Percentiles rank a stretch among this genome's conserved stretches.
Conservation (phyloP, 1,140 invertebrate species). For the Hesperophylax magnus region DNA sequence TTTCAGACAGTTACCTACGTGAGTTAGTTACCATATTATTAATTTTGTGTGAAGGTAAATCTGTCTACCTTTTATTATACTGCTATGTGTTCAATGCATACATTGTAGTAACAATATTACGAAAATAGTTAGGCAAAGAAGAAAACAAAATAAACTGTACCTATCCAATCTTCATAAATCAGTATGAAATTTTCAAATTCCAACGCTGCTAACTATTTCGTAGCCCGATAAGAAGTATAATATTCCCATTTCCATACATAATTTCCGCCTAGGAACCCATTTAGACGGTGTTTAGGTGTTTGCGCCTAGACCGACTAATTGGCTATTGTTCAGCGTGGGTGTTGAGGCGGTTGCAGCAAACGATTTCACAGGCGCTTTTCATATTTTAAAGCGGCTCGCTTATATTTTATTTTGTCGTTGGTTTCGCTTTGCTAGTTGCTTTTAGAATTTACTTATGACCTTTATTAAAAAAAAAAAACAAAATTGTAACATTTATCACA, state of each 20-base stretch:
- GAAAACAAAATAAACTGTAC: not conserved
- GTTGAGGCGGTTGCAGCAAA: conserved; percentile 4
- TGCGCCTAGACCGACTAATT: conserved; percentile 13
- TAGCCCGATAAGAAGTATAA: not conserved
- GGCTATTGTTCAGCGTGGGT: not conserved
- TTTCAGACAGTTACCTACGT: too few species aligned
- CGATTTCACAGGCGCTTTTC: conserved; percentile 7
- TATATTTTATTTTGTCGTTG: not conserved
- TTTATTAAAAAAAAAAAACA: not conserved
- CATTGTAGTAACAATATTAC: too few species aligned
- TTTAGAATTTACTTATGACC: not conserved
- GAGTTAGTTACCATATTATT: too few species aligned
- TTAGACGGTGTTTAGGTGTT: conserved; percentile 8
- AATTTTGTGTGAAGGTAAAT: too few species aligned
- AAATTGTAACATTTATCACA: not conserved
- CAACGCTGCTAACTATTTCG: not conserved
- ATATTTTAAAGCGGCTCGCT: not conserved
- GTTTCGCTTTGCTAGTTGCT: not conserved
- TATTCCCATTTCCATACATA: not conserved
- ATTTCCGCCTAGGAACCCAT: not conserved
- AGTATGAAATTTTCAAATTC: not conserved
- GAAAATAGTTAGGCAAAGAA: not conserved
- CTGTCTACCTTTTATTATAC: too few species aligned
- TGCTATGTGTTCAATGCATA: too few species aligned
- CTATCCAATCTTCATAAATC: not conserved